A percentile compares a stretch with the other conserved stretches of the same genome.
Evolutionary conservation across 2,888 invertebrate species (phyloP).

Genomic region (Drosophila lacicola): DNA sequence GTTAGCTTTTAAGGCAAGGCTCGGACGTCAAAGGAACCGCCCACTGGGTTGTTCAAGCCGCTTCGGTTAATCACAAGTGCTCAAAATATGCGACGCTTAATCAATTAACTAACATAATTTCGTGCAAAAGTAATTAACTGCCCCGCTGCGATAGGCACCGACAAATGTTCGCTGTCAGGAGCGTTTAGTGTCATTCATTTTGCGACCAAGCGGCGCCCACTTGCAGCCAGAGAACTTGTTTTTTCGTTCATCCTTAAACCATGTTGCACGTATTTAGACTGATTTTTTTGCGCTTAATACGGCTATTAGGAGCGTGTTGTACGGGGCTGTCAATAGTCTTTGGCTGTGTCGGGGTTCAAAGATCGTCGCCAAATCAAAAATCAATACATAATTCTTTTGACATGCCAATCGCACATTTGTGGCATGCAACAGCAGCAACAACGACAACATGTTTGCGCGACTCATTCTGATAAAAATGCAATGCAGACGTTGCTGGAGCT

Average conservation of each 20-base stretch:
- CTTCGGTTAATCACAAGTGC: conserved; percentile 39
- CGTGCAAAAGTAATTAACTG: conserved; percentile 80
- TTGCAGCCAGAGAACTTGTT: conserved; percentile 56
- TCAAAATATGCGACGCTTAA: conserved; percentile 67
- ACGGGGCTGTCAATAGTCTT: neutral
- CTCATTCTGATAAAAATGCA: conserved; percentile 77
- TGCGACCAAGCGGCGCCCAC: conserved; percentile 66
- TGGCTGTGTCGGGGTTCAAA: conserved; percentile 26
- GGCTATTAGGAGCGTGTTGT: conserved; percentile 13
- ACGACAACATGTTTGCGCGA: conserved; percentile 73
- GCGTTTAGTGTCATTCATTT: conserved; percentile 78
- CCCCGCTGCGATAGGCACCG: conserved; percentile 63
- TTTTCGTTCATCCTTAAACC: conserved; percentile 12
- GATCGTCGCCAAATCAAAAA: conserved; percentile 70
- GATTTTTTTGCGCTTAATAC: conserved; percentile 35
- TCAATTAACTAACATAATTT: conserved; percentile 77
- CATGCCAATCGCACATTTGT: conserved; percentile 82
- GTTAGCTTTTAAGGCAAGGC: conserved; percentile 59
- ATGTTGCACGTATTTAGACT: conserved; percentile 17
- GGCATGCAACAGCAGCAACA: conserved; percentile 68
- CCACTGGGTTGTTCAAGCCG: conserved; percentile 18
- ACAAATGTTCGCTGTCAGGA: conserved; percentile 79
- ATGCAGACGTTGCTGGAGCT: conserved; percentile 35
- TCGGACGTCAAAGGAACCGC: conserved; percentile 19
- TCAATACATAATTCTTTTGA: conserved; percentile 82